Evolutionary conservation across 2,888 invertebrate genomes (phyloP).

Genomic region (Rapana venosa): DNA sequence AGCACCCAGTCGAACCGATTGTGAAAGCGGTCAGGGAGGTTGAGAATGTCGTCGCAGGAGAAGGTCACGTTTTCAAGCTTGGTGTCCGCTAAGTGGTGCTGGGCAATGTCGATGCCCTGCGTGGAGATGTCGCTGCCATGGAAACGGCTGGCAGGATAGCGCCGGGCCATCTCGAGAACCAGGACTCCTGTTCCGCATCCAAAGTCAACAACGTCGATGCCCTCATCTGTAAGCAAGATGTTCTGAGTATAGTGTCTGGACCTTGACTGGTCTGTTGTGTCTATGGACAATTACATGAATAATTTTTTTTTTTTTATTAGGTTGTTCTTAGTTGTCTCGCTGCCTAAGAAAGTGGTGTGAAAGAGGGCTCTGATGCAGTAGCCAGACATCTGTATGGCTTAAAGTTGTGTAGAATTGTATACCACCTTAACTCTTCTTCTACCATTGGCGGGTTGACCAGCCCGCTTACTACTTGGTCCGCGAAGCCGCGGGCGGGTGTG

Average conservation of each 20-base stretch:
- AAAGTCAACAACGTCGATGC: slow-evolving; percentile 43
- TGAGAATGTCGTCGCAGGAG: slow-evolving; percentile 32
- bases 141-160: slow-evolving; percentile 45
- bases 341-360: no score
- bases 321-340: no score
- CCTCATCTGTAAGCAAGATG: slow-evolving; percentile 27
- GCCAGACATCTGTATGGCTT: no score
- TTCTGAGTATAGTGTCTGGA: not conserved
- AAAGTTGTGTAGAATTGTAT: no score
- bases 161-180: slow-evolving; percentile 35
- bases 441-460: no score
- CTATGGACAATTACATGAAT: no score
- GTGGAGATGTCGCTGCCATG: slow-evolving; percentile 45
- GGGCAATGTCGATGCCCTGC: slow-evolving; percentile 35
- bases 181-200: slow-evolving; percentile 47
- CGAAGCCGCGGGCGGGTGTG: no score
- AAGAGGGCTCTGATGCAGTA: no score
- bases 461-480: no score
- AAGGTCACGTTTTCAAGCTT: slow-evolving; percentile 40
- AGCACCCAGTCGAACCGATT: slow-evolving; percentile 35
- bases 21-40: slow-evolving; percentile 34
- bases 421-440: no score
- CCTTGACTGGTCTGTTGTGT: no score
- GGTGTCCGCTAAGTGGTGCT: slow-evolving; percentile 5
- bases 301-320: no score